Base-by-base conservation (phyloP, 2,888 invertebrate genomes). In the Synanthedon andrenaeformis region DNA sequence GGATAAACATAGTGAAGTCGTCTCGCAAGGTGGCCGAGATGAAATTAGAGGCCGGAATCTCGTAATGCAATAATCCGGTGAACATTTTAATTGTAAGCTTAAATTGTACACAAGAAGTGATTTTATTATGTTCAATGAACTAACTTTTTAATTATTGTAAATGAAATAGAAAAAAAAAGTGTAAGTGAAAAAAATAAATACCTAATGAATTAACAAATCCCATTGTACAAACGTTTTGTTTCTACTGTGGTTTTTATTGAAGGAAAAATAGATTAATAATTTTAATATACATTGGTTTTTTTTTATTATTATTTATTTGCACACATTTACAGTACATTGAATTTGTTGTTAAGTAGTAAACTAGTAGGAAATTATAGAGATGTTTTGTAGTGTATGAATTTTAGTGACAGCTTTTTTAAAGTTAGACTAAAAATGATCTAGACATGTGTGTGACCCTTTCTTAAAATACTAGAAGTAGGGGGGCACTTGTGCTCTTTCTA, bases 1-100 rank as follows among this genome's bases (percentile, higher is more conserved):
- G 99, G 61, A 90, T 99, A 59, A 83, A 84, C 59, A 84, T 84
- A 72, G 82, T 87, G 59, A 86, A 85, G 59, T 83, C 83, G 60
- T 84, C 84, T 59, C 84, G 84, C 58, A 85, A 86, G 70, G 79
- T 87, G 58, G 86, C 84, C 85, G 87, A 87, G 62, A 85, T 79
- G 48, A 85, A 84, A 71, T 72, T 86, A 54, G 87, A 87, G 72
- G 82, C 85, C 59, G 87, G 87, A 78, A 82, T 86, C 80, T 86
- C 87, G 82, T 86, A 87, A 87, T 85, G 77, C 75, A 77, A 74
- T 70, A 5, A 74, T 59, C 62, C 63, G 63, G 66, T 66, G 67
- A 23, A 60, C 59, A 41, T n/a, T 51, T 49, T 78, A 77, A 70
- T 58, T 59, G 61, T 78, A 76, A 80, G 75, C 72, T 23, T 23